A percentile compares a stretch with the other conserved stretches of the same genome.
Evolutionary conservation across 2,888 invertebrate genomes (phyloP).

Genomic region (Dermolepida albohirtum): DNA sequence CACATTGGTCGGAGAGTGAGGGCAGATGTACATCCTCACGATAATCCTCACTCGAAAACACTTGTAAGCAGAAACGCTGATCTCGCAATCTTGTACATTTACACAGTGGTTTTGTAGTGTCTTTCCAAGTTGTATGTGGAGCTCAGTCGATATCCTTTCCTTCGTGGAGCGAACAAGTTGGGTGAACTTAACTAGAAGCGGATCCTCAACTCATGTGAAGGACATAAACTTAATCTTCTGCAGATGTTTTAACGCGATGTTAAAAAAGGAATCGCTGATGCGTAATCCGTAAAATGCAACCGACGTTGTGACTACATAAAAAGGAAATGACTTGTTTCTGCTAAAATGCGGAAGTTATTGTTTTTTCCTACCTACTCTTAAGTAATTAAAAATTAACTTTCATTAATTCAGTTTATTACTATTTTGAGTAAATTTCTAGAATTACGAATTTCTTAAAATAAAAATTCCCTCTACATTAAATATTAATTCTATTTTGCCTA

Average conservation of each 20-base stretch:
- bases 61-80: conserved; percentile 52
- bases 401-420: too few relatives aligned
- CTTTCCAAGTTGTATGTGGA: conserved; percentile 44
- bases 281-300: neutral
- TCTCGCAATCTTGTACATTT: conserved; percentile 49
- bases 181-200: conserved; percentile 30
- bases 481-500: too few relatives aligned
- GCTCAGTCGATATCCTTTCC: conserved; percentile 37
- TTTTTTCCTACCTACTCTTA: too few relatives aligned
- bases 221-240: conserved; percentile 35
- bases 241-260: conserved; percentile 12
- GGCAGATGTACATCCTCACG: conserved; percentile 44
- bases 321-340: too few relatives aligned
- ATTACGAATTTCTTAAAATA: too few relatives aligned
- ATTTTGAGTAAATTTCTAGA: too few relatives aligned
- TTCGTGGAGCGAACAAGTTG: conserved; percentile 27
- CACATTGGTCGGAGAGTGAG: conserved; percentile 39
- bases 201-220: conserved; percentile 21
- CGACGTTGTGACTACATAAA: too few relatives aligned
- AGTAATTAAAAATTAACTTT: too few relatives aligned
- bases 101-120: conserved; percentile 50
- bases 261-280: conserved; percentile 1
- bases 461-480: too few relatives aligned
- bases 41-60: conserved; percentile 52
- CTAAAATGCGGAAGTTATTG: too few relatives aligned